Percentiles rank a stretch among this genome's conserved stretches.
phyloP scores from a whole-genome alignment of 2,888 invertebrate species.

The Agriopis leucophaearia region DNA sequence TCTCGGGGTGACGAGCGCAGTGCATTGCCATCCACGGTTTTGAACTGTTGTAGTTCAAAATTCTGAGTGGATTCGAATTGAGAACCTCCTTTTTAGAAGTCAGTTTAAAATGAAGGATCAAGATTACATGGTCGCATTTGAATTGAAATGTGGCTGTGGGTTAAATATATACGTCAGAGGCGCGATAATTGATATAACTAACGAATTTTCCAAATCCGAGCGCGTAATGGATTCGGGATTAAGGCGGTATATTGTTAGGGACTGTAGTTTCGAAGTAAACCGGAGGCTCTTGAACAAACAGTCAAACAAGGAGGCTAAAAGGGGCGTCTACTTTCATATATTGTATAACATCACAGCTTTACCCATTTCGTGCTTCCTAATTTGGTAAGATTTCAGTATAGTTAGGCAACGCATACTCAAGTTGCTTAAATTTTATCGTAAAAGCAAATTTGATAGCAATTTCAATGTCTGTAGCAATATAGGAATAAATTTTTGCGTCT shows the following conservation, averaged over 20 bases:
- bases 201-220: constrained; percentile 34
- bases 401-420: background rate
- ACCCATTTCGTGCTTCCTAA: background rate
- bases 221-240: constrained; percentile 31
- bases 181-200: constrained; percentile 51
- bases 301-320: background rate
- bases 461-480: background rate
- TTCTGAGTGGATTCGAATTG: too few relatives aligned
- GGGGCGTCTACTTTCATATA: background rate
- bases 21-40: too few relatives aligned
- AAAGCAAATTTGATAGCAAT: background rate
- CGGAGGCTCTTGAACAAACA: background rate
- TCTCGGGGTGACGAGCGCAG: too few relatives aligned
- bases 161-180: constrained; percentile 44
- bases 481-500: background rate
- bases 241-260: constrained; percentile 24
- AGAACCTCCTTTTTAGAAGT: too few relatives aligned
- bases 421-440: background rate
- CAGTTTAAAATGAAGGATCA: background rate
- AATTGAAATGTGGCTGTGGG: constrained; percentile 43
- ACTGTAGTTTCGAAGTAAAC: constrained; percentile 3
- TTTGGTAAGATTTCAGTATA: background rate
- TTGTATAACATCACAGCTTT: background rate
- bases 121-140: constrained; percentile 5
- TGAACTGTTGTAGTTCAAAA: too few relatives aligned